phyloP scores from a whole-genome alignment of 2,797 vertebrate genomes.

The Chelon labrosus region DNA sequence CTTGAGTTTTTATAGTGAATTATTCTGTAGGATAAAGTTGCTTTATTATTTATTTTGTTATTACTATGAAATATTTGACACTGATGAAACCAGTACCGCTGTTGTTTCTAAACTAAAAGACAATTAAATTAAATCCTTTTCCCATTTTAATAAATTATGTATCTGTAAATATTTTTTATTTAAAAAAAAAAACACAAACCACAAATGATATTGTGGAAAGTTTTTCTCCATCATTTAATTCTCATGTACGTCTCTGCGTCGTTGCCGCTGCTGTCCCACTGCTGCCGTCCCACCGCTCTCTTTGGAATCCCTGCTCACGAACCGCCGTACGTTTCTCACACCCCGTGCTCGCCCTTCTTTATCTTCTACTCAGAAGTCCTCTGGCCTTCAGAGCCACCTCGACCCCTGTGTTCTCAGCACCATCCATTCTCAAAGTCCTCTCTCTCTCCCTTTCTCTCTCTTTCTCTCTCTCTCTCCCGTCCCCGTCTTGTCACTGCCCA shows the following conservation, averaged over 20 bases:
- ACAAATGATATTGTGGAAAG: background rate
- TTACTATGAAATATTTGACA: conserved; percentile 8
- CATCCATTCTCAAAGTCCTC: conserved; percentile 46
- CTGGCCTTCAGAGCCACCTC: conserved; percentile 48
- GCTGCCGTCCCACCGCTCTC: background rate
- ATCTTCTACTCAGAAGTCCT: conserved; percentile 58
- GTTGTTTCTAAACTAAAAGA: no score
- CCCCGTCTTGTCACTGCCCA: conserved; percentile 53
- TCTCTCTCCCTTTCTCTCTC: conserved; percentile 1
- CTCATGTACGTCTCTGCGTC: background rate
- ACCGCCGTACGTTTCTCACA: conserved; percentile 36
- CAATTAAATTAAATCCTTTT: background rate
- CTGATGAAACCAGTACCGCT: background rate
- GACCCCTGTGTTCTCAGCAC: conserved; percentile 35
- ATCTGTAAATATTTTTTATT: conserved; percentile 4
- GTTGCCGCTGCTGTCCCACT: background rate
- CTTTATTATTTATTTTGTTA: conserved; percentile 5
- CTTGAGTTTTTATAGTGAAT: conserved; percentile 12
- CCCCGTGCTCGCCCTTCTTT: conserved; percentile 39
- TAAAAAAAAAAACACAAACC: background rate
- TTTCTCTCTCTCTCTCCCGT: conserved; percentile 24
- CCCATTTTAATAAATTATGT: background rate
- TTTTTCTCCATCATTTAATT: conserved; percentile 29
- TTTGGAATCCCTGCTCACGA: conserved; percentile 24
- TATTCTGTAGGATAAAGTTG: conserved; percentile 18